Base-by-base conservation (phyloP, 2,888 invertebrate species). In the Stenchaetothrips biformis region DNA sequence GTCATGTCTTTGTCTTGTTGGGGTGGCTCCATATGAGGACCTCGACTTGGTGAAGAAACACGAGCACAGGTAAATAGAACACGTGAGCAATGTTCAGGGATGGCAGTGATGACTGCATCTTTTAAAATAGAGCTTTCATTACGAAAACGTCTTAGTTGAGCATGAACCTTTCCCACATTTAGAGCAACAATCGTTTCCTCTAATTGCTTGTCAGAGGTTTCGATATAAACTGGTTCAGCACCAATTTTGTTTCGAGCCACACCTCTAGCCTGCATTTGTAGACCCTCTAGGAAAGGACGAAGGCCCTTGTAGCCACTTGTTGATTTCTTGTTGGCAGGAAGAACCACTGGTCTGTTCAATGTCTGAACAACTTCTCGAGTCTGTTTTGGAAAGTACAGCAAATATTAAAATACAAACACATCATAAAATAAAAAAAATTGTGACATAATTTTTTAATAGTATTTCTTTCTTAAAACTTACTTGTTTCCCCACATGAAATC, bases 31-130 rank as follows among this genome's bases (percentile, higher is more conserved):
- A 78, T 79, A n/a, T 78, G 77, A 47, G 89, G 88, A 81, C 91
- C 91, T 80, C 89, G 86, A 81, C 89, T 87, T 1, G 89, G 88
- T 78, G 92, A 91, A 37, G 89, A 89, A 82, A 92, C 90, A 86
- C 92, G 92, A 48, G 92, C 91, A 83, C 94, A 95, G 77, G 94
- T 94, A 86, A 97, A 97, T 81, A 94, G 89, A 1, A 97, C 97
- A 88, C 95, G 95, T 53, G 97, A 97, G 86, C 94, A 94, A 85
- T 96, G 94, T 83, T 92, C 92, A 2, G 98, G 97, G 85, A 98
- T 97, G n/a, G 97, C 97, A 0, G 98, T 98, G 79, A 98, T 94
- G 2, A 95, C 92, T 0, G 97, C 95, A 85, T 95, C 95, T 84
- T 97, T 92, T 59, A 94, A 88, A 82, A 93, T 90, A 7, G 94